These are phyloP conservation scores for Poeciliopsis gracilis DNA, from an alignment of 2,797 vertebrate genomes.

Conservation along the genomic window DNA sequence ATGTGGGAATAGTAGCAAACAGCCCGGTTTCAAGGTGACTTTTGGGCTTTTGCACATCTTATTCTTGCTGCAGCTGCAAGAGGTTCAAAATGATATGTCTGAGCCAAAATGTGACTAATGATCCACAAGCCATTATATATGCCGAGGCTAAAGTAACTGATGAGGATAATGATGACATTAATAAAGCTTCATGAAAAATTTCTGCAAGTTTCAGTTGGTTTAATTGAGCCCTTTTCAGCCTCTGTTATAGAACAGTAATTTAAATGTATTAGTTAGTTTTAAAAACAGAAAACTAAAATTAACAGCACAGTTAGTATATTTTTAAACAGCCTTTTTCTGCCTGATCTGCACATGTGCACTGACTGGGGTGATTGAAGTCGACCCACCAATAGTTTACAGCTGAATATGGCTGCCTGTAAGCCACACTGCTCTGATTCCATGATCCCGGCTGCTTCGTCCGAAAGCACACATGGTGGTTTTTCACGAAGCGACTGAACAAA, in stretches of 20 bases:
- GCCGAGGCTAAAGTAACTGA: background rate
- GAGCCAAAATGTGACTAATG: background rate
- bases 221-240: background rate
- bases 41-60: background rate
- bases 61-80: background rate
- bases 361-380: background rate
- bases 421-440: background rate
- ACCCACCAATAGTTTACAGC: background rate
- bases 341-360: too few species aligned
- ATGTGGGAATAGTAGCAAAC: background rate
- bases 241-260: background rate
- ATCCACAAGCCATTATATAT: background rate
- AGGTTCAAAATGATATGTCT: background rate
- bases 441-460: background rate
- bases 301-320: background rate
- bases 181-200: background rate
- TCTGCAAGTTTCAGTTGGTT: background rate
- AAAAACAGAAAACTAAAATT: background rate
- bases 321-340: background rate
- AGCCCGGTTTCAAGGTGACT: background rate
- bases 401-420: background rate
- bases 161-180: background rate
- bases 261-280: background rate
- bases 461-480: background rate
- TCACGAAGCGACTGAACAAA: background rate